Conservation (phyloP, 1,140 invertebrate species). For the Anthonomus grandis region DNA sequence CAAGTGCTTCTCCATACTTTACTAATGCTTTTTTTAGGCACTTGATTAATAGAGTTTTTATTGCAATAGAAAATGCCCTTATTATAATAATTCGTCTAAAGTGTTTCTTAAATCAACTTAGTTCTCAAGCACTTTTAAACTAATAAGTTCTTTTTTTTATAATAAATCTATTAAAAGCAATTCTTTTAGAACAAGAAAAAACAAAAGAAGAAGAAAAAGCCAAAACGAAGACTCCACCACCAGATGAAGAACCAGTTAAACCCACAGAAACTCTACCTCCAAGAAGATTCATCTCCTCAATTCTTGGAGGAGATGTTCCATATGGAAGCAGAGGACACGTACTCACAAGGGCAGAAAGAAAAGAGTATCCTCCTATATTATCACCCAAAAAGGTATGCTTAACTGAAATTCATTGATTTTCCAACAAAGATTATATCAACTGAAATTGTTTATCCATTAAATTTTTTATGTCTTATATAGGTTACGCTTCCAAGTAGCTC, state of each 20-base stretch:
- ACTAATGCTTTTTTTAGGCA: too few relatives aligned
- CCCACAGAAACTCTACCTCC: slow-evolving; percentile 48
- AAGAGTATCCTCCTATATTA: slow-evolving; percentile 66
- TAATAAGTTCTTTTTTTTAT: too few relatives aligned
- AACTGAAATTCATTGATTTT: not conserved
- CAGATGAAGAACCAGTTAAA: slow-evolving; percentile 26
- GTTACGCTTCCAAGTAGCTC: slow-evolving; percentile 53
- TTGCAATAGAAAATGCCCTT: too few relatives aligned
- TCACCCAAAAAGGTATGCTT: slow-evolving; percentile 9
- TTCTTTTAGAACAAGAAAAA: slow-evolving; percentile 34
- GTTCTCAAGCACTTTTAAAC: not conserved
- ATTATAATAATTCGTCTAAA: too few relatives aligned
- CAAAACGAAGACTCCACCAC: slow-evolving; percentile 25
- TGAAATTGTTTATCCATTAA: too few relatives aligned
- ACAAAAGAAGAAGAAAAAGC: slow-evolving; percentile 25
- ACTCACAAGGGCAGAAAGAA: slow-evolving; percentile 71
- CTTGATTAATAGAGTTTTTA: too few relatives aligned
- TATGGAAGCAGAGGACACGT: slow-evolving; percentile 71
- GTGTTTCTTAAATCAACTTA: too few relatives aligned
- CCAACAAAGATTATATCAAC: not conserved
- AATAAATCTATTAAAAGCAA: not conserved
- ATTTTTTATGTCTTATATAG: too few relatives aligned
- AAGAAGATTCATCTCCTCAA: slow-evolving; percentile 71
- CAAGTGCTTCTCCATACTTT: too few relatives aligned
- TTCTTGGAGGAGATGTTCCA: slow-evolving; percentile 70